Evolutionary conservation across 2,888 invertebrate species (phyloP).

Genomic region (Nomada ferruginata): DNA sequence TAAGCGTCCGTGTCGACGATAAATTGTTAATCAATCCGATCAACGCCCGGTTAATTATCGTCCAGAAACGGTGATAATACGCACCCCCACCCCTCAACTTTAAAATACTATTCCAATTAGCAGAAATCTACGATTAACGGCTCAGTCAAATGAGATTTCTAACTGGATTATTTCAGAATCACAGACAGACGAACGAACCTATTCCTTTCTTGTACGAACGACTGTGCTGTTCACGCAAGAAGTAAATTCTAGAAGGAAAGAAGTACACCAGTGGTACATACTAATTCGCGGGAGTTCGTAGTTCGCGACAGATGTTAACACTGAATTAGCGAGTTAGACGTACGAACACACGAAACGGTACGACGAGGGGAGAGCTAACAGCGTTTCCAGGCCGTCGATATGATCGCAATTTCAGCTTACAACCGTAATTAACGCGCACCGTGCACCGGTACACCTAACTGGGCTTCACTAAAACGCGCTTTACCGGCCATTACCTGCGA

Average conservation of each 20-base stretch:
- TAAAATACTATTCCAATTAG: conserved; percentile 13
- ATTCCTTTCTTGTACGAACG: not conserved
- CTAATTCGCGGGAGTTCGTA: conserved; percentile 42
- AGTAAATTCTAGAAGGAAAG: too few species aligned
- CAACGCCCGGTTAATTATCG: conserved; percentile 28
- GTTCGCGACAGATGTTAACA: conserved; percentile 64
- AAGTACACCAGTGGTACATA: not conserved
- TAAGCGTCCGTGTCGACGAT: conserved; percentile 4
- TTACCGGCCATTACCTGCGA: conserved; percentile 64
- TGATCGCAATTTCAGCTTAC: conserved; percentile 73
- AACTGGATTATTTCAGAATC: not conserved
- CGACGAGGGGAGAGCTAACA: conserved; percentile 61
- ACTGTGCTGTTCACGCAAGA: too few species aligned
- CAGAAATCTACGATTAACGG: not conserved
- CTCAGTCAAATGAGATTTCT: not conserved
- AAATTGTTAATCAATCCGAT: conserved; percentile 47
- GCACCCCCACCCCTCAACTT: not conserved
- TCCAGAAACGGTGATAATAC: not conserved
- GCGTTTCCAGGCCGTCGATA: conserved; percentile 66
- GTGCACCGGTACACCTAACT: conserved; percentile 55
- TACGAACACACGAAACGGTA: conserved; percentile 36
- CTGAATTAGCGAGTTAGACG: conserved; percentile 63
- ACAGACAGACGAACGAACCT: not conserved
- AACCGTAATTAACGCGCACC: conserved; percentile 71
- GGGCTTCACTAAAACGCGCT: conserved; percentile 64